Evolutionary conservation across 1,140 invertebrate genomes (phyloP).

Genomic region (Brachionus angularis): DNA sequence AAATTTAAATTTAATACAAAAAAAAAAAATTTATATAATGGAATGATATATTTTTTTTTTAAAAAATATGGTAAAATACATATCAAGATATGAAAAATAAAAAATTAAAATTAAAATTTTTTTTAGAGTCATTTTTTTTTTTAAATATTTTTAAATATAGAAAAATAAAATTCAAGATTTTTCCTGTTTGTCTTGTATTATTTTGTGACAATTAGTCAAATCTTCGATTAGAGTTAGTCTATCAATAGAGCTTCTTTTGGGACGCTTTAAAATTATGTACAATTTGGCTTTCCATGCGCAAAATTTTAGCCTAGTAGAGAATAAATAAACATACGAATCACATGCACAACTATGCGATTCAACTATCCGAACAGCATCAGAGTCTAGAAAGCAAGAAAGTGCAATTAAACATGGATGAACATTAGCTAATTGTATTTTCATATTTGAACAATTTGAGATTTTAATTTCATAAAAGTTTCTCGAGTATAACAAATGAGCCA

Average conservation of each 20-base stretch:
- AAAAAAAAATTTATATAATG: too few species aligned
- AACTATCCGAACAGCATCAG: constrained; percentile 14
- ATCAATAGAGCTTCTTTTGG: constrained; percentile 17
- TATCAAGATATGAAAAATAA: too few species aligned
- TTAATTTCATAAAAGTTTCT: constrained; percentile 35
- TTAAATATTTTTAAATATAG: too few species aligned
- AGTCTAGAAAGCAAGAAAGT: constrained; percentile 17
- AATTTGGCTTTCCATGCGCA: constrained; percentile 39
- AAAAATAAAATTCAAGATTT: too few species aligned
- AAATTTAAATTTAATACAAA: too few species aligned
- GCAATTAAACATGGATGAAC: constrained; percentile 18
- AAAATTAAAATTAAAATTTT: too few species aligned
- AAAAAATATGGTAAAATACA: too few species aligned
- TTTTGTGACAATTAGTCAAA: constrained; percentile 29
- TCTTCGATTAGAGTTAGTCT: constrained; percentile 19
- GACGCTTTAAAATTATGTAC: constrained; percentile 38
- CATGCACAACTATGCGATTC: constrained; percentile 28
- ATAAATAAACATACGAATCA: constrained; percentile 27
- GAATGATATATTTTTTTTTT: too few species aligned
- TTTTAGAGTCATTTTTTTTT: too few species aligned
- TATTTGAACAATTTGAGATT: background rate
- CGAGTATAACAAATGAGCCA: constrained; percentile 27
- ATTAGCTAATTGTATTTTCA: background rate
- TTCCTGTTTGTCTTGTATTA: constrained; percentile 27
- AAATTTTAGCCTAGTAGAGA: constrained; percentile 32